These are phyloP conservation scores for Himalopsyche japonica DNA, from an alignment of 2,888 invertebrate species.

Conservation along the genomic window DNA sequence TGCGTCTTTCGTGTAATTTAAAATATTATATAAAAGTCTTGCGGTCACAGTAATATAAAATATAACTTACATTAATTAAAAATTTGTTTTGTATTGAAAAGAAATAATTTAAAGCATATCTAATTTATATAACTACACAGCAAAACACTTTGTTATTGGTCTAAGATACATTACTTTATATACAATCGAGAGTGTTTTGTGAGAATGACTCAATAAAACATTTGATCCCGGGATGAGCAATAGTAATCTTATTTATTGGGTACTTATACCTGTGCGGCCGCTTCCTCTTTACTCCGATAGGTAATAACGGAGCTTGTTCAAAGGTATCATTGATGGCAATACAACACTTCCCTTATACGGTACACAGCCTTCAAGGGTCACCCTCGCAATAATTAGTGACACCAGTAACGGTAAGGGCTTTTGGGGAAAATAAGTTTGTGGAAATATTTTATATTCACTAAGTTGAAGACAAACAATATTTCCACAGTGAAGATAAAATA, in stretches of 20 bases:
- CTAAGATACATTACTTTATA: neutral
- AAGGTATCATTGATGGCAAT: neutral
- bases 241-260: neutral
- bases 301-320: neutral
- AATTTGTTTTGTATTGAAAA: too few species aligned
- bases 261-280: neutral
- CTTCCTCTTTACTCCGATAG: neutral
- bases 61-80: too few species aligned
- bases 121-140: too few species aligned
- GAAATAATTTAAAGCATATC: too few species aligned
- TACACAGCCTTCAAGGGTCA: constrained; percentile 6
- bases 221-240: neutral
- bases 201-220: neutral
- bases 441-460: too few species aligned
- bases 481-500: too few species aligned
- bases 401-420: constrained; percentile 21
- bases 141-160: too few species aligned
- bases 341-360: neutral
- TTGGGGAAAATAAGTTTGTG: too few species aligned
- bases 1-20: too few species aligned
- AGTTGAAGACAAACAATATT: too few species aligned
- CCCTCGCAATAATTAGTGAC: constrained; percentile 36
- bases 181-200: neutral
- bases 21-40: too few species aligned
- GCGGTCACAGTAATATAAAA: too few species aligned